Evolutionary conservation across 2,797 vertebrate species (phyloP).

Genomic region (Chrosomus eos): DNA sequence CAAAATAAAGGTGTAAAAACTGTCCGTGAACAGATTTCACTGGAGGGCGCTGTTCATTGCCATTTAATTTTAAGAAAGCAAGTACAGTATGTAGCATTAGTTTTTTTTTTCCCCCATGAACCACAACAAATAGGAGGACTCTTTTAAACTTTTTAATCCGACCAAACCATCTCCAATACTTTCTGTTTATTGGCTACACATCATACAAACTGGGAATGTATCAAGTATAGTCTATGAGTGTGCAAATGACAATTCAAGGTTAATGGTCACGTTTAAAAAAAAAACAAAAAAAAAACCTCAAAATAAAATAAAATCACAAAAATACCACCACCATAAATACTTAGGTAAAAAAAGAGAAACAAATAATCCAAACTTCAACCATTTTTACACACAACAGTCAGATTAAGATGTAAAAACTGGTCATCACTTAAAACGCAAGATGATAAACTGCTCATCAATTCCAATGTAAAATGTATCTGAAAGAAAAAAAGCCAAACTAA

Average conservation of each 20-base stretch:
- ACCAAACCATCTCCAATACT: conserved; percentile 63
- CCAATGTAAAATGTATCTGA: conserved; percentile 70
- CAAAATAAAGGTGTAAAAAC: neutral
- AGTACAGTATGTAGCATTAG: neutral
- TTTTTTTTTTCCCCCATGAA: neutral
- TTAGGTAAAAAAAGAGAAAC: conserved; percentile 75
- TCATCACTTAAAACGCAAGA: conserved; percentile 63
- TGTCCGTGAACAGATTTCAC: neutral
- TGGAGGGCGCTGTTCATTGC: neutral
- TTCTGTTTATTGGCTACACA: conserved; percentile 96
- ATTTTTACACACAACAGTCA: conserved; percentile 79
- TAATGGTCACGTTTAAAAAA: conserved; percentile 94
- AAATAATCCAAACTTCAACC: conserved; percentile 76
- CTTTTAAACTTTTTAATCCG: conserved; percentile 44
- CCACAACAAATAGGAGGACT: conserved; percentile 31
- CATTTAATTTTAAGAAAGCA: neutral
- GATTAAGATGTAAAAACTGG: conserved; percentile 72
- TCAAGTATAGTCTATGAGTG: conserved; percentile 99
- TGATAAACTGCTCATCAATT: conserved; percentile 72
- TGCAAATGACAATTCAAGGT: conserved; percentile 96
- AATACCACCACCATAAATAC: conserved; percentile 77
- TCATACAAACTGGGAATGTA: conserved; percentile 99
- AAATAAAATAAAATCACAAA: conserved; percentile 71
- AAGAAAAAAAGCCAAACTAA: conserved; percentile 57
- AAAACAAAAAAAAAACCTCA: conserved; percentile 80